Percentiles rank a stretch among this genome's conserved stretches.
Evolutionary conservation across 2,113 vertebrate genomes (phyloP).

Genomic region (Entosphenus tridentatus): DNA sequence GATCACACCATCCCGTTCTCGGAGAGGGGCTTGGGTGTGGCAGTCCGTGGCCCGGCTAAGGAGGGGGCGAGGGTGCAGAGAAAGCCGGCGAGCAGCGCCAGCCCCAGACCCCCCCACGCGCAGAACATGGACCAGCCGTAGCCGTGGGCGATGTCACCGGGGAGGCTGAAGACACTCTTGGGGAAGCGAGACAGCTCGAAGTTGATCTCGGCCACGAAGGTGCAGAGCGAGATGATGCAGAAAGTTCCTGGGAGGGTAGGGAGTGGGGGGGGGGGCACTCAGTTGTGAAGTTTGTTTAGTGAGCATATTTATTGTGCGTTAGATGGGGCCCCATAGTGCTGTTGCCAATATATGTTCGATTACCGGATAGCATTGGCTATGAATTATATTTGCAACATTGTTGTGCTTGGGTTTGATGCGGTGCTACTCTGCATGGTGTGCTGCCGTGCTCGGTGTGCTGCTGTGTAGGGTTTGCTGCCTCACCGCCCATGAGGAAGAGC

Average conservation of each 20-base stretch:
- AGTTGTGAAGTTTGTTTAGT: too few species aligned
- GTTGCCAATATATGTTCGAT: too few species aligned
- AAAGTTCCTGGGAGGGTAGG: conserved; percentile 46
- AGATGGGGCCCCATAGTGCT: too few species aligned
- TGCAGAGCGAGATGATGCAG: conserved; percentile 96
- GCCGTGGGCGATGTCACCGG: conserved; percentile 81
- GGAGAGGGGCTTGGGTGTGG: conserved; percentile 75
- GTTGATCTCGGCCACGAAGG: conserved; percentile 89
- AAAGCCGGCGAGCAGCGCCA: conserved; percentile 82
- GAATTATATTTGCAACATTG: not conserved
- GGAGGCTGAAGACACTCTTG: conserved; percentile 66
- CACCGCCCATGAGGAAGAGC: conserved; percentile 98
- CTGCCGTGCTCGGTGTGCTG: not conserved
- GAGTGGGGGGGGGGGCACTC: too few species aligned
- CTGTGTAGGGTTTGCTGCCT: conserved; percentile 15
- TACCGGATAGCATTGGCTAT: not conserved
- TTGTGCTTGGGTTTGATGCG: not conserved
- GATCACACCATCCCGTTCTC: conserved; percentile 77
- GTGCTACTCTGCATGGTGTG: not conserved
- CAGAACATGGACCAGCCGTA: conserved; percentile 99
- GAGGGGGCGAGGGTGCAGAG: conserved; percentile 96
- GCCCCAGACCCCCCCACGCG: conserved; percentile 81
- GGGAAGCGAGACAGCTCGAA: conserved; percentile 88
- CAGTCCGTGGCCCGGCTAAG: conserved; percentile 73
- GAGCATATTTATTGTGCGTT: too few species aligned